phyloP scores from a whole-genome alignment of 30 jellyfish, hydroid and myxozoan genomes.

The Nemopilema nomurai region DNA sequence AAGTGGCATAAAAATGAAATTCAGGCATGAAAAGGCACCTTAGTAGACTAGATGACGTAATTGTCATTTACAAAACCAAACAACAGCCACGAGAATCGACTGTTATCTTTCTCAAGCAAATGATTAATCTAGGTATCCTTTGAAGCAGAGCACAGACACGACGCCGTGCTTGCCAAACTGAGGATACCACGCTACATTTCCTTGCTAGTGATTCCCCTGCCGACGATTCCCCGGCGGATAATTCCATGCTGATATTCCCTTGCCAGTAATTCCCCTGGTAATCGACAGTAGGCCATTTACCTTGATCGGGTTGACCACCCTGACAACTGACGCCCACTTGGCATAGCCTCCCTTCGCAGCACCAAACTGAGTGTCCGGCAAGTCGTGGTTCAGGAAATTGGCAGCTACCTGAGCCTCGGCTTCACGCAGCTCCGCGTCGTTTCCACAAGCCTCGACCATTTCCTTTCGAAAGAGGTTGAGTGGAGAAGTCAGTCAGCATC shows the following conservation, averaged over 20 bases:
- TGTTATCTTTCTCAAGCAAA: slow-evolving; percentile 67
- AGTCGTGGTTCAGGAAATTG: slow-evolving; percentile 80
- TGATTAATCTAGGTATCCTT: slow-evolving; percentile 40
- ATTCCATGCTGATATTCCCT: no score
- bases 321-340: slow-evolving; percentile 95
- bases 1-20: no score
- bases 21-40: no score
- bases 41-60: no score
- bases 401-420: slow-evolving; percentile 98
- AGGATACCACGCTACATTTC: slow-evolving; percentile 31
- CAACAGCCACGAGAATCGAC: slow-evolving; percentile 32
- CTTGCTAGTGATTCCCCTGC: no score
- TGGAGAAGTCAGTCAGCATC: not conserved
- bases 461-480: slow-evolving; percentile 51
- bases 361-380: slow-evolving; percentile 88
- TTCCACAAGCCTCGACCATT: slow-evolving; percentile 98
- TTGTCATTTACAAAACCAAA: slow-evolving; percentile 64
- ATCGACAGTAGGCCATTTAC: slow-evolving; percentile 19
- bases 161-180: slow-evolving; percentile 48
- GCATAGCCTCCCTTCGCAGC: slow-evolving; percentile 95
- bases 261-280: no score
- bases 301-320: slow-evolving; percentile 91
- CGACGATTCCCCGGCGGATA: no score
- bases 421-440: slow-evolving; percentile 89
- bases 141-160: slow-evolving; percentile 34